phyloP scores from a whole-genome alignment of 92 coral and sea anemone genomes.

The Epizoanthus fatuus region DNA sequence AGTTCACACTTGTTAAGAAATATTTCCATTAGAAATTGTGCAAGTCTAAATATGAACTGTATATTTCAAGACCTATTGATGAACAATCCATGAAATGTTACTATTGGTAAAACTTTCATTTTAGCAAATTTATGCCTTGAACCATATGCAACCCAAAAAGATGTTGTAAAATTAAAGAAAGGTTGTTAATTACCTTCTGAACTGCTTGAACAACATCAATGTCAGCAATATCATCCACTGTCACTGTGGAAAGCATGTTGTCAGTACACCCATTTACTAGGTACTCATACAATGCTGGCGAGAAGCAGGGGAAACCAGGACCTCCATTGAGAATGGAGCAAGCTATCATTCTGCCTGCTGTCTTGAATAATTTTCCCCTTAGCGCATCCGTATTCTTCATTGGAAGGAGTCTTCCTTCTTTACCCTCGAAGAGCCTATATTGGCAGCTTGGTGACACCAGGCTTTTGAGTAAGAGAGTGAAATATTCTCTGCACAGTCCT shows the following conservation, averaged over 20 bases:
- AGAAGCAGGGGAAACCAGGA: constrained; percentile 61
- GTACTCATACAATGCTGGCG: constrained; percentile 65
- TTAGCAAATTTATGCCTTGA: too few species aligned
- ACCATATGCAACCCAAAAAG: too few species aligned
- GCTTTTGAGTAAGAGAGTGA: constrained; percentile 52
- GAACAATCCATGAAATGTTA: too few species aligned
- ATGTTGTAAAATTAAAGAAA: too few species aligned
- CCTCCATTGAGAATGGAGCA: constrained; percentile 62
- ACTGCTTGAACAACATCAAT: constrained; percentile 54
- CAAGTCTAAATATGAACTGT: too few species aligned
- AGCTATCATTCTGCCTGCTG: constrained; percentile 70
- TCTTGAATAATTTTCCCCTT: constrained; percentile 66
- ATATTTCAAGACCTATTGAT: too few species aligned
- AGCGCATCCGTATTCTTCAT: constrained; percentile 75
- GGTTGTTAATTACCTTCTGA: constrained; percentile 43
- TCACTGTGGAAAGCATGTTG: constrained; percentile 35
- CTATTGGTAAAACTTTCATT: too few species aligned
- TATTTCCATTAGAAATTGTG: too few species aligned
- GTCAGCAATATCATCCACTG: constrained; percentile 61
- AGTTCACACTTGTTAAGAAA: too few species aligned
- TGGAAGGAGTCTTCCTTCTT: constrained; percentile 39
- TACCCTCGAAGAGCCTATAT: constrained; percentile 61
- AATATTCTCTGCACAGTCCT: constrained; percentile 67
- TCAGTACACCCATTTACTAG: constrained; percentile 32
- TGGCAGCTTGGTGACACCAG: constrained; percentile 61